Percentiles rank a stretch among this genome's conserved stretches.
Evolutionary conservation across 2,888 invertebrate species (phyloP).

Genomic region (Tipula confusa): DNA sequence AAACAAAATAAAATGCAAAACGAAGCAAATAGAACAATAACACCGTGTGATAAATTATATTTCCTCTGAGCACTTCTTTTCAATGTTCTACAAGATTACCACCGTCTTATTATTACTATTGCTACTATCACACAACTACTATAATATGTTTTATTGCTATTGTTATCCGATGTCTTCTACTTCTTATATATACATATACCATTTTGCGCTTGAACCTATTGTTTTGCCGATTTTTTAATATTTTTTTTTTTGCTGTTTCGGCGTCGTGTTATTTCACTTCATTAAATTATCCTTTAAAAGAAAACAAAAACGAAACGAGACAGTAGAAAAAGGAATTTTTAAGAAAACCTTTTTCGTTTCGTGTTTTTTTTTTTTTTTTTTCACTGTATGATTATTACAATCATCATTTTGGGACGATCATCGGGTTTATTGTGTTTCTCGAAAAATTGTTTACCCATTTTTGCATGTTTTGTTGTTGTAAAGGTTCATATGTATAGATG

Average conservation of each 20-base stretch:
- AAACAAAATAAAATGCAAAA: no score
- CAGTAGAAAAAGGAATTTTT: not conserved
- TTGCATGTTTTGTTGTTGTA: not conserved
- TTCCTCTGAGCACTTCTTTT: not conserved
- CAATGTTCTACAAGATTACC: constrained; percentile 6
- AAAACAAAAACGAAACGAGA: no score
- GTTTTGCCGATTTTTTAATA: not conserved
- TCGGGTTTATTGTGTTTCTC: constrained; percentile 7
- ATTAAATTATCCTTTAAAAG: constrained; percentile 6
- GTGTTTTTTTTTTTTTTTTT: not conserved
- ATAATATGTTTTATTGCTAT: not conserved
- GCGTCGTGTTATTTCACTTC: not conserved
- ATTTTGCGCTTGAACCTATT: not conserved
- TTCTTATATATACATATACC: not conserved
- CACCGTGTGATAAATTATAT: constrained; percentile 13
- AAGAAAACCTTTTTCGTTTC: not conserved
- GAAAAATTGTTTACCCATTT: not conserved
- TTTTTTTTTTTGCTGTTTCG: not conserved
- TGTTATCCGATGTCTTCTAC: constrained; percentile 16
- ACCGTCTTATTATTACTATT: not conserved
- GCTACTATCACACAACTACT: not conserved
- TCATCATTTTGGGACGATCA: constrained; percentile 10
- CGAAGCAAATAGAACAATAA: not conserved
- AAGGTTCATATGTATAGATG: not conserved
- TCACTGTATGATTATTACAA: not conserved